These are phyloP conservation scores for Harpalus rubripes DNA, from an alignment of 2,888 invertebrate genomes.

Conservation along the genomic window DNA sequence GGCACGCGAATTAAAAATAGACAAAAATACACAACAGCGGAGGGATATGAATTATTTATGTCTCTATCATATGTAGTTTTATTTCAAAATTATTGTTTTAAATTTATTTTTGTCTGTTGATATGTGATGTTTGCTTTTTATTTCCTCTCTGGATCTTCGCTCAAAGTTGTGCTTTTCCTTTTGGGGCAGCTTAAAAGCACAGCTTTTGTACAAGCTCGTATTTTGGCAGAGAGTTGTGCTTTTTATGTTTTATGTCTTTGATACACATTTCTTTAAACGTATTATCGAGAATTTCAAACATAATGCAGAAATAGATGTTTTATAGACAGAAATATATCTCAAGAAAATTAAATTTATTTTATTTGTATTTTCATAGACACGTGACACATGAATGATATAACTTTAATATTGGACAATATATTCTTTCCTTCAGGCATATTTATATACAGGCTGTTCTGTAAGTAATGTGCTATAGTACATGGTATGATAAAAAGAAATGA, in stretches of 20 bases:
- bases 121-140: slow-evolving; percentile 22
- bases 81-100: slow-evolving; percentile 20
- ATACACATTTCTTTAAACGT: slow-evolving; percentile 27
- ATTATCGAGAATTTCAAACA: slow-evolving; percentile 6
- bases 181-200: slow-evolving; percentile 22
- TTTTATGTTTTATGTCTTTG: slow-evolving; percentile 27
- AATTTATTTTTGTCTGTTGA: slow-evolving; percentile 14
- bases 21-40: background rate
- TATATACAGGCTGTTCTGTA: no score
- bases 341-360: no score
- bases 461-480: no score
- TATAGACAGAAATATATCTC: background rate
- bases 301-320: background rate
- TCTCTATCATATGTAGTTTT: slow-evolving; percentile 27
- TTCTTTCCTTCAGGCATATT: no score
- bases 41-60: slow-evolving; percentile 29
- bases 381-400: no score
- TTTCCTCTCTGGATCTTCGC: slow-evolving; percentile 8
- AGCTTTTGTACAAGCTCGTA: slow-evolving; percentile 20
- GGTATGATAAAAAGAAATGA: no score
- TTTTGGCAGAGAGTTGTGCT: background rate
- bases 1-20: slow-evolving; percentile 18
- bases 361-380: no score
- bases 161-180: slow-evolving; percentile 16
- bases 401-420: no score